phyloP scores from a whole-genome alignment of 2,888 invertebrate genomes.

The Aelia acuminata region DNA sequence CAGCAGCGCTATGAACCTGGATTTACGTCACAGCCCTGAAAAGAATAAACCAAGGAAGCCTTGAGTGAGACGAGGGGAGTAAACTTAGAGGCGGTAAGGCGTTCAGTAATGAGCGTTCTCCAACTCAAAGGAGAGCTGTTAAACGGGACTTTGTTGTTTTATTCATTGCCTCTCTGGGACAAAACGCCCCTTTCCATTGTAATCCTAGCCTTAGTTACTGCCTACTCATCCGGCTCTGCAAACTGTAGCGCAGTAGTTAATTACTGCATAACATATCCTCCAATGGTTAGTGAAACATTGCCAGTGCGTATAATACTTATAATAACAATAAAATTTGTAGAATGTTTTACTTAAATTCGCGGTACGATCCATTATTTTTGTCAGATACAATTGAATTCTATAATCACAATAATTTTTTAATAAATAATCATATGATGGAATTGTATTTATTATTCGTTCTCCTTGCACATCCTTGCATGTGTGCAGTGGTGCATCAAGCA shows the following conservation, averaged over 20 bases:
- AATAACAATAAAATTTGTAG: not conserved
- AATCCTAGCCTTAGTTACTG: not conserved
- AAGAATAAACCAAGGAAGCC: not conserved
- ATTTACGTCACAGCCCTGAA: not conserved
- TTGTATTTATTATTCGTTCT: too few relatives aligned
- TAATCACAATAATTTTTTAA: too few relatives aligned
- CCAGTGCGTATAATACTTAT: too few relatives aligned
- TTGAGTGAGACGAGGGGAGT: not conserved
- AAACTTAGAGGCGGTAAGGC: slow-evolving; percentile 17
- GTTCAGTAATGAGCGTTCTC: slow-evolving; percentile 7
- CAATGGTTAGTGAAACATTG: not conserved
- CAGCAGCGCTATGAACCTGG: not conserved
- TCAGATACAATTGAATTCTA: too few relatives aligned
- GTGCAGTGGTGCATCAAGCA: too few relatives aligned
- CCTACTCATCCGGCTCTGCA: not conserved
- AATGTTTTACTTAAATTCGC: not conserved
- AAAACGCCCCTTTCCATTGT: not conserved
- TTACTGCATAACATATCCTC: not conserved
- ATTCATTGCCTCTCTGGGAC: not conserved
- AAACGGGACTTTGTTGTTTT: not conserved
- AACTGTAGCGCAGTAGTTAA: not conserved
- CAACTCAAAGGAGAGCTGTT: not conserved
- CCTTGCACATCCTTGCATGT: too few relatives aligned
- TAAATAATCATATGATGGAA: too few relatives aligned
- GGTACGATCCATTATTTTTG: not conserved